Percentiles rank a stretch among this genome's conserved stretches.
phyloP scores from a whole-genome alignment of 2,113 vertebrate genomes.

The Leptobrachium ailaonicum region DNA sequence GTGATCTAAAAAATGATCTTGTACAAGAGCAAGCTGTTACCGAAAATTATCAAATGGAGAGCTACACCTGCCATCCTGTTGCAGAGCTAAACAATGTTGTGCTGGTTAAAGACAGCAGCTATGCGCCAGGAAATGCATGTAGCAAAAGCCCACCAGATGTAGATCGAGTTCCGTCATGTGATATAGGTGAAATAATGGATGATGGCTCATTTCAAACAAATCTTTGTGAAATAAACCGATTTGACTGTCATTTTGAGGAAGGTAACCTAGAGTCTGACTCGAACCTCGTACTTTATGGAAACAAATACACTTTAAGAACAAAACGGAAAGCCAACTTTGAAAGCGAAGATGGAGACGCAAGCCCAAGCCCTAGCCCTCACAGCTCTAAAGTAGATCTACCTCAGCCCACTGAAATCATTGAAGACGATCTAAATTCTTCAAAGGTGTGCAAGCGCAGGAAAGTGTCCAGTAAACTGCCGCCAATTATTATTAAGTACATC shows the following conservation, averaged over 20 bases:
- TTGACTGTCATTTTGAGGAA: constrained; percentile 69
- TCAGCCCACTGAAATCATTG: constrained; percentile 64
- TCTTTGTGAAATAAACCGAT: constrained; percentile 64
- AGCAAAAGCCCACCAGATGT: constrained; percentile 66
- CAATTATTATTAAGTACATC: constrained; percentile 97
- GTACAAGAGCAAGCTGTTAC: background rate
- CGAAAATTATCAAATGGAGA: background rate
- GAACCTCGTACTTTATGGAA: constrained; percentile 80
- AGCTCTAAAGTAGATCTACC: constrained; percentile 74
- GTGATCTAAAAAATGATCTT: background rate
- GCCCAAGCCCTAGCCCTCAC: constrained; percentile 65
- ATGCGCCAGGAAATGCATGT: constrained; percentile 64
- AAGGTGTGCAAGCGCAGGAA: constrained; percentile 87
- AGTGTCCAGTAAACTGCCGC: constrained; percentile 86
- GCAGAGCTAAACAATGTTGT: constrained; percentile 51
- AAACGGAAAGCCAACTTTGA: constrained; percentile 89
- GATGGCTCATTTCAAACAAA: constrained; percentile 70
- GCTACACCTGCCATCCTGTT: background rate
- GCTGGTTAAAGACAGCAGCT: constrained; percentile 67
- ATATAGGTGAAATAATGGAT: constrained; percentile 65
- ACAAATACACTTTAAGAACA: constrained; percentile 90
- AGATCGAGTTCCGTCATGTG: constrained; percentile 60
- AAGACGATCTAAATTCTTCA: constrained; percentile 64
- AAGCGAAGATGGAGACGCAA: constrained; percentile 80
- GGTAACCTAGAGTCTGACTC: constrained; percentile 72